Evolutionary conservation across 2,888 invertebrate genomes (phyloP), one percentile per base, ranked within the genome.

Genomic region (Eupeodes luniger): DNA sequence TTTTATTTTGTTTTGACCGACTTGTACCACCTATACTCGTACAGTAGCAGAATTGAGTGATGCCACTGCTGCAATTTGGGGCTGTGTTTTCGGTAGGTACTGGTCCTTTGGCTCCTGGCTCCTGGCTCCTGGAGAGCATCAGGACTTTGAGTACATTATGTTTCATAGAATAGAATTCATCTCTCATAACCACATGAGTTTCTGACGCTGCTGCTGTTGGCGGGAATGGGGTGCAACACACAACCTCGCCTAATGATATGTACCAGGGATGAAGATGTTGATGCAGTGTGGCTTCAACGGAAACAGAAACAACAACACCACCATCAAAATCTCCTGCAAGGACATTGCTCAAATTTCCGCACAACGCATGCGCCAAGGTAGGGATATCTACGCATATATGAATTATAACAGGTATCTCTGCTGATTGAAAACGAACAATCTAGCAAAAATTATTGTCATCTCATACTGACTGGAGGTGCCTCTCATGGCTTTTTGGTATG

Each of bases 121-220:
- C 27, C 36, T 81, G 84, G 88, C 40, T 85, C 85, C 81, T 75
- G 64, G 75, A 81, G 87, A 88, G 84, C 66, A 86, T 78, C 70
- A 67, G 77, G 79, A 53, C 81, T 61, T 34, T 44, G 81, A 84
- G 84, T 84, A 88, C 74, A 81, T 88, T 83, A 88, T 83, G 84
- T 78, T 84, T 78, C 74, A 75, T 72, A 59, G 84, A 88, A 88
- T 85, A 74, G 78, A 78, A 81, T 81, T 85, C 81, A 88, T 85
- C 88, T 88, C 88, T 88, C 88, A 88, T 85, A 88, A 88, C 88
- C 88, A 88, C 85, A 88, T 85, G 88, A 81, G 88, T 84, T 85
- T 80, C 57, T 55, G 84, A 83, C 67, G 79, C 3, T 27, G 27
- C 27, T 27, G 82, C 69, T 79, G 27, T 84, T 78, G 77, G n/a